A percentile compares a stretch with the other conserved stretches of the same genome.
Conservation (phyloP, 64 coral and sea anemone species). For the Astreopora myriophthalma region DNA sequence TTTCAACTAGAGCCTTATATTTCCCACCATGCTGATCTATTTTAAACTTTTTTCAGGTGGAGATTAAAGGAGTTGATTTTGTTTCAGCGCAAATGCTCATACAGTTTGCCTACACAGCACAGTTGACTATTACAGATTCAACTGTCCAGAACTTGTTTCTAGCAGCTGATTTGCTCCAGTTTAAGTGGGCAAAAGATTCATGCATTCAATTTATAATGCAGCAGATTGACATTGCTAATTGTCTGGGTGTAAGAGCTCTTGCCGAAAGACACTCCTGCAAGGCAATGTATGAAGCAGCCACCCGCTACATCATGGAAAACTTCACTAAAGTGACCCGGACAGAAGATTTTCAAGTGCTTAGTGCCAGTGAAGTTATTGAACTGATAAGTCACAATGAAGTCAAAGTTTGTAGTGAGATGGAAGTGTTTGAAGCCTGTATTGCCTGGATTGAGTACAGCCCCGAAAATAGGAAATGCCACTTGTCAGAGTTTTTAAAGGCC, state of each 20-base stretch:
- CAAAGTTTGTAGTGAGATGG: conserved; percentile 71
- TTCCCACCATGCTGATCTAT: background rate
- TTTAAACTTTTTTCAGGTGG: conserved; percentile 78
- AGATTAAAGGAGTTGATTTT: conserved; percentile 92
- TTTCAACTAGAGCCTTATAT: no score
- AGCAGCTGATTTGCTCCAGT: conserved; percentile 89
- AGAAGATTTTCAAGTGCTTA: conserved; percentile 84
- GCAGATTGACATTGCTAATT: conserved; percentile 88
- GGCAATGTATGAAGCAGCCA: conserved; percentile 71
- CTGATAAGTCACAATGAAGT: conserved; percentile 77
- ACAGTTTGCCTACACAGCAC: conserved; percentile 87
- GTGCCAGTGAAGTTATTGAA: conserved; percentile 68
- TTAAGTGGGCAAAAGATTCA: conserved; percentile 88
- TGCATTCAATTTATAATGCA: conserved; percentile 87
- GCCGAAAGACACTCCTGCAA: conserved; percentile 82
- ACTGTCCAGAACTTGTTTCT: conserved; percentile 91
- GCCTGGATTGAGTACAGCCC: conserved; percentile 76
- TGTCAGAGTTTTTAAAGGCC: conserved; percentile 81
- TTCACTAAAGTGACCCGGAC: conserved; percentile 79
- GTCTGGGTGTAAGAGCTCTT: conserved; percentile 80
- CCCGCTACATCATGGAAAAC: conserved; percentile 64
- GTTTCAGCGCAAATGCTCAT: conserved; percentile 72
- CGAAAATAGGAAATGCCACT: conserved; percentile 54
- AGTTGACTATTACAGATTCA: conserved; percentile 82
- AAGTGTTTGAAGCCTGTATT: conserved; percentile 78